phyloP scores from a whole-genome alignment of 2,888 invertebrate genomes.

The Microdon myrmicae region DNA sequence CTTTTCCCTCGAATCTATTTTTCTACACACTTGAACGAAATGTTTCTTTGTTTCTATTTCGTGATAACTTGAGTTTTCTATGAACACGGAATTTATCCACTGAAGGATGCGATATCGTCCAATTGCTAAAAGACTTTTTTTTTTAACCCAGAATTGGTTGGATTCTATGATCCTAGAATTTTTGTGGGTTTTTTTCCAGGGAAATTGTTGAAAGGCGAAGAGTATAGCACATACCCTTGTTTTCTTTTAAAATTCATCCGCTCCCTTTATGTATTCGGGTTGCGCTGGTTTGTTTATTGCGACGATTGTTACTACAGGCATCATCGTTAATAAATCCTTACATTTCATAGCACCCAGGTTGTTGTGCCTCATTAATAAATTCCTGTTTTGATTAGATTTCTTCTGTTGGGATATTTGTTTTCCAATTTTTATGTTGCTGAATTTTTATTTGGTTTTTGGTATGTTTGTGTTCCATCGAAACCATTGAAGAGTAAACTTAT shows the following conservation, averaged over 20 bases:
- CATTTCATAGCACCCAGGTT: no score
- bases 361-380: conserved; percentile 45
- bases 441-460: conserved; percentile 3
- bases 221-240: background rate
- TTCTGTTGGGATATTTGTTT: conserved; percentile 32
- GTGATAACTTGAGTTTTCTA: conserved; percentile 24
- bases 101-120: conserved; percentile 18
- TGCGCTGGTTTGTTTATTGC: conserved; percentile 37
- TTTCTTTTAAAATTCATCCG: background rate
- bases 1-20: conserved; percentile 8
- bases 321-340: no score
- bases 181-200: background rate
- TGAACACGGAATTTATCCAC: conserved; percentile 37
- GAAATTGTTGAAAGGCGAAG: conserved; percentile 9
- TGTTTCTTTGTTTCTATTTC: conserved; percentile 22
- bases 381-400: conserved; percentile 48
- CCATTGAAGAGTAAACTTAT: no score
- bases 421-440: no score
- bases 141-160: no score
- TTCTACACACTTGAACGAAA: background rate
- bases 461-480: conserved; percentile 4
- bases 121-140: conserved; percentile 14
- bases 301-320: no score
- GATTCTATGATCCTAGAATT: no score
- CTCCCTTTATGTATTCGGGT: conserved; percentile 11